phyloP scores from a whole-genome alignment of 2,888 invertebrate species.

The Melieria picta region DNA sequence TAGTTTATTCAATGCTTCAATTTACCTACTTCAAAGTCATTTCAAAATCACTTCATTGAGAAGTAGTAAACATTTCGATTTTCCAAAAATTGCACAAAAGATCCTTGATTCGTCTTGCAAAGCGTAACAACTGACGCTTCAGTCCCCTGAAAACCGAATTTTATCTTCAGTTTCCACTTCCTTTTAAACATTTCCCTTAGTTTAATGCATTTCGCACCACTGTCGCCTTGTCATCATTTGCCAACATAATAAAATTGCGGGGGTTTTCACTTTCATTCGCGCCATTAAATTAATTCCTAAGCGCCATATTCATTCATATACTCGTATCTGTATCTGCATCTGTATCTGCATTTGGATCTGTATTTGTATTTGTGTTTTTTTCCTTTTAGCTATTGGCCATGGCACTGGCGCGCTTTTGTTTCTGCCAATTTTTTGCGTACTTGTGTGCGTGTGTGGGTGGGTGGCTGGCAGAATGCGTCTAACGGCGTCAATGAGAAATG shows the following conservation, averaged over 20 bases:
- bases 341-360: background rate
- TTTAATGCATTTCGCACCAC: background rate
- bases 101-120: too few species aligned
- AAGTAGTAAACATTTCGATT: too few species aligned
- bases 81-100: too few species aligned
- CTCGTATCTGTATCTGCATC: background rate
- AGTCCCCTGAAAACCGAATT: too few species aligned
- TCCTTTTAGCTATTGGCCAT: too few species aligned
- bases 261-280: constrained; percentile 41
- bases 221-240: constrained; percentile 1
- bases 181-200: background rate
- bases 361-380: too few species aligned
- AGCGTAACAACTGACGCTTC: too few species aligned
- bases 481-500: constrained; percentile 20
- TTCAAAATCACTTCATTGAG: too few species aligned
- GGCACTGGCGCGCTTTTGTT: too few species aligned
- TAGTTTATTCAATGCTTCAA: too few species aligned
- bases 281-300: constrained; percentile 51
- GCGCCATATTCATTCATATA: constrained; percentile 32
- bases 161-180: background rate
- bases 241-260: constrained; percentile 22
- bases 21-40: too few species aligned
- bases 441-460: background rate
- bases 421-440: background rate
- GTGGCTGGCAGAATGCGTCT: too few species aligned